phyloP scores from a whole-genome alignment of 1,140 invertebrate genomes.

The Aphidius gifuensis region DNA sequence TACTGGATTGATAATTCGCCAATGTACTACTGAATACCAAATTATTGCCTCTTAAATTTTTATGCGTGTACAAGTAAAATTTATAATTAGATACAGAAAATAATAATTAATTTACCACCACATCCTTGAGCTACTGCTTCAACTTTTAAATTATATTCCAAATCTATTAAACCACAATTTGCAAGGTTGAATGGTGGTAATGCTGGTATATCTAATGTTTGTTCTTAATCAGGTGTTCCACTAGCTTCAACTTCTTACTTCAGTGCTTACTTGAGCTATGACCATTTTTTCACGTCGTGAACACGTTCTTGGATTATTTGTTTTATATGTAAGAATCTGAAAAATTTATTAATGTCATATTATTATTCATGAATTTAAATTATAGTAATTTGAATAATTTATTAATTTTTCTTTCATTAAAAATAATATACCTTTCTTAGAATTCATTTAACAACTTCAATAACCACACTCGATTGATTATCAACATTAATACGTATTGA shows the following conservation, averaged over 20 bases:
- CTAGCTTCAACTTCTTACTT: slow-evolving; percentile 56
- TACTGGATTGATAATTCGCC: slow-evolving; percentile 42
- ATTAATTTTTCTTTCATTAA: slow-evolving; percentile 2
- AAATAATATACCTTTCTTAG: slow-evolving; percentile 50
- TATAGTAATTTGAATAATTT: slow-evolving; percentile 1
- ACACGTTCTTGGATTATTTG: slow-evolving; percentile 55
- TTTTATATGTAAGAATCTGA: slow-evolving; percentile 58
- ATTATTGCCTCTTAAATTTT: slow-evolving; percentile 57
- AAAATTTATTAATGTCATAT: slow-evolving; percentile 9
- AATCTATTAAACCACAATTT: slow-evolving; percentile 63
- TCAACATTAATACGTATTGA: slow-evolving; percentile 66
- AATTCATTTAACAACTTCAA: slow-evolving; percentile 61
- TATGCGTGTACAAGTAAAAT: slow-evolving; percentile 45
- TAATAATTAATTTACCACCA: slow-evolving; percentile 34
- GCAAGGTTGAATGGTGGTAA: slow-evolving; percentile 64
- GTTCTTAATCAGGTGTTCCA: slow-evolving; percentile 58
- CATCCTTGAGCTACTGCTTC: slow-evolving; percentile 42
- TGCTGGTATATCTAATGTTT: slow-evolving; percentile 61
- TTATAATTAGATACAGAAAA: neutral
- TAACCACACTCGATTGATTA: slow-evolving; percentile 65
- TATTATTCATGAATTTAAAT: neutral
- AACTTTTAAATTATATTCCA: slow-evolving; percentile 64
- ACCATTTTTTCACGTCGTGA: slow-evolving; percentile 55
- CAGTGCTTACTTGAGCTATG: slow-evolving; percentile 55
- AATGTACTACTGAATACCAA: slow-evolving; percentile 63